These are phyloP conservation scores for Phyllotreta striolata DNA, from an alignment of 2,888 invertebrate genomes.

Conservation along the genomic window DNA sequence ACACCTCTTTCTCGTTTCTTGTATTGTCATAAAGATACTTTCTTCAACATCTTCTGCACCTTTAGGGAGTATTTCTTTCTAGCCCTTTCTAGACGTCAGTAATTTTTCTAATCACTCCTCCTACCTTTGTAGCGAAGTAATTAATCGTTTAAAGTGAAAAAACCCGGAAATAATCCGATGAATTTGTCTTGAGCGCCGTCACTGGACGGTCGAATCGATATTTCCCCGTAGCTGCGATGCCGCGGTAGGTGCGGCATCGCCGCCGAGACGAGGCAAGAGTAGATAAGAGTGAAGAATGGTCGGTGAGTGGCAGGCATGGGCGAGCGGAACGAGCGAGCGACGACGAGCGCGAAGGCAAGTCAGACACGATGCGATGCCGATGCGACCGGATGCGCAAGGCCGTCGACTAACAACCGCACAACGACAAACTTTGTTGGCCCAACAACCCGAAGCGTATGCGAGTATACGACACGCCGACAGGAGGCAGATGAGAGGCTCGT, in stretches of 20 bases:
- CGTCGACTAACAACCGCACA: constrained; percentile 30
- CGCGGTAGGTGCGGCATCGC: neutral
- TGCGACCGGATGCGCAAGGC: constrained; percentile 41
- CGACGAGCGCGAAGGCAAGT: neutral
- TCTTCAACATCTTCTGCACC: too few species aligned
- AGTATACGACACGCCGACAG: constrained; percentile 19
- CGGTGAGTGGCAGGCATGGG: constrained; percentile 22
- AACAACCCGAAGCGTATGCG: constrained; percentile 6
- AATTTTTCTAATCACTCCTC: too few species aligned
- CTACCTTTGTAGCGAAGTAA: too few species aligned
- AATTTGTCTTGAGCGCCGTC: constrained; percentile 5
- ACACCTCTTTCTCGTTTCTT: too few species aligned
- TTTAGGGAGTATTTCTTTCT: too few species aligned
- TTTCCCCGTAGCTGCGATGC: constrained; percentile 7
- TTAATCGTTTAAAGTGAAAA: too few species aligned
- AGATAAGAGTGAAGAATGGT: constrained; percentile 22
- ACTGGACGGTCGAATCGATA: neutral
- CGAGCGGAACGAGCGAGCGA: constrained; percentile 12
- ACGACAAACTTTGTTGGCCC: constrained; percentile 28
- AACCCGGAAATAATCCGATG: neutral
- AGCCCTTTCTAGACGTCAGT: too few species aligned
- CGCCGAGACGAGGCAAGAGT: constrained; percentile 19
- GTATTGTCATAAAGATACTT: too few species aligned
- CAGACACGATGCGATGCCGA: constrained; percentile 22
- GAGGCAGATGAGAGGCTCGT: neutral